Conservation (phyloP, 2,888 invertebrate genomes). For the Luffia ferchaultella region DNA sequence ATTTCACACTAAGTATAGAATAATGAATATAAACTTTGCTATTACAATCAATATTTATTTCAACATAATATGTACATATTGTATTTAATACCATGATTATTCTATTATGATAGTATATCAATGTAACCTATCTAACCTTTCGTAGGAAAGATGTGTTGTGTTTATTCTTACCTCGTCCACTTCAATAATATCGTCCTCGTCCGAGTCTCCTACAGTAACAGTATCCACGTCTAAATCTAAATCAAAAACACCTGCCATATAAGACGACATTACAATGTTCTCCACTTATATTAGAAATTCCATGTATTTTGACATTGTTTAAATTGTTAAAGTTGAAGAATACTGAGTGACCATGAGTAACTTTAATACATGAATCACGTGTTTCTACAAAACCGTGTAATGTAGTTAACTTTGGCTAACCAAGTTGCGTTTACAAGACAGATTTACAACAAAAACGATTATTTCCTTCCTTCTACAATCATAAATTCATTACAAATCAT, state of each 20-base stretch:
- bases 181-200: constrained; percentile 90
- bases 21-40: background rate
- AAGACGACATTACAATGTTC: constrained; percentile 60
- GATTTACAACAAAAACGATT: no score
- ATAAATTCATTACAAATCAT: no score
- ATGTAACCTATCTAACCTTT: background rate
- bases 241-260: constrained; percentile 92
- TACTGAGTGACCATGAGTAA: no score
- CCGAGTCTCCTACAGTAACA: constrained; percentile 74
- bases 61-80: no score
- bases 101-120: background rate
- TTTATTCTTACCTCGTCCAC: constrained; percentile 77
- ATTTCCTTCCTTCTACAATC: no score
- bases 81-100: background rate
- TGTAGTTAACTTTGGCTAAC: no score
- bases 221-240: constrained; percentile 81
- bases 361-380: no score
- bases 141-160: background rate
- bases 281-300: no score
- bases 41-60: background rate
- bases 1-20: constrained; percentile 8
- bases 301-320: no score
- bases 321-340: no score
- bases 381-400: no score
- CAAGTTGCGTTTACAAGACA: no score